Percentiles rank a stretch among this genome's conserved stretches.
Evolutionary conservation across 2,113 vertebrate genomes (phyloP).

Genomic region (Pardalotus punctatus): DNA sequence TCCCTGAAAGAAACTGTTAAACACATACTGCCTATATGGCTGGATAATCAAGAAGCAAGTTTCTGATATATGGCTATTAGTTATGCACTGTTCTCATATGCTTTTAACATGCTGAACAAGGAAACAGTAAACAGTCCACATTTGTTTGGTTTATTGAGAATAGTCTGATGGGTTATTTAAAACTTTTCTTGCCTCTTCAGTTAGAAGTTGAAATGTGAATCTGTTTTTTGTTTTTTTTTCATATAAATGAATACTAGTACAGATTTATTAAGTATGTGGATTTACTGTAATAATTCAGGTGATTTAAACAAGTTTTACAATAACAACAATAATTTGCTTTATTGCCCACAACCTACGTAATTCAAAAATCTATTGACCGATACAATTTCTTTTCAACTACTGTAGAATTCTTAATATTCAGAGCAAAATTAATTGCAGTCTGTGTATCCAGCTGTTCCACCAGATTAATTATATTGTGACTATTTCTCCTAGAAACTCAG

Average conservation of each 20-base stretch:
- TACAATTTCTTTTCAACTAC: slow-evolving; percentile 69
- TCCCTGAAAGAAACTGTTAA: slow-evolving; percentile 65
- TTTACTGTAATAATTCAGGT: slow-evolving; percentile 63
- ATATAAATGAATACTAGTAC: neutral
- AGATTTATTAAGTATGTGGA: slow-evolving; percentile 43
- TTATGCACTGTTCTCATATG: slow-evolving; percentile 15
- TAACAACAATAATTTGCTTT: slow-evolving; percentile 75
- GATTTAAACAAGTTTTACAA: slow-evolving; percentile 58
- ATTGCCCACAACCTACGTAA: slow-evolving; percentile 70
- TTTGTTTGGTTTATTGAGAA: neutral
- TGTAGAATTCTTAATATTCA: slow-evolving; percentile 70
- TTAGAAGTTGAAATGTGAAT: neutral
- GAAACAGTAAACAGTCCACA: slow-evolving; percentile 1
- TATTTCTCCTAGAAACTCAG: slow-evolving; percentile 37
- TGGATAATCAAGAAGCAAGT: slow-evolving; percentile 42
- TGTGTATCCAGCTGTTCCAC: slow-evolving; percentile 72
- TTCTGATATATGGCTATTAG: slow-evolving; percentile 29
- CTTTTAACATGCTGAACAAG: slow-evolving; percentile 44
- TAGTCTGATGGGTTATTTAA: neutral
- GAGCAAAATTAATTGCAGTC: slow-evolving; percentile 72
- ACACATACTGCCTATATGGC: slow-evolving; percentile 58
- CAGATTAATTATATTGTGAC: slow-evolving; percentile 72
- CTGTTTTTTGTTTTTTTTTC: neutral
- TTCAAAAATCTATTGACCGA: slow-evolving; percentile 73
- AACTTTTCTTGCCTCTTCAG: neutral